Conservation (phyloP, 1,140 invertebrate genomes). For the Lethocerus indicus region DNA sequence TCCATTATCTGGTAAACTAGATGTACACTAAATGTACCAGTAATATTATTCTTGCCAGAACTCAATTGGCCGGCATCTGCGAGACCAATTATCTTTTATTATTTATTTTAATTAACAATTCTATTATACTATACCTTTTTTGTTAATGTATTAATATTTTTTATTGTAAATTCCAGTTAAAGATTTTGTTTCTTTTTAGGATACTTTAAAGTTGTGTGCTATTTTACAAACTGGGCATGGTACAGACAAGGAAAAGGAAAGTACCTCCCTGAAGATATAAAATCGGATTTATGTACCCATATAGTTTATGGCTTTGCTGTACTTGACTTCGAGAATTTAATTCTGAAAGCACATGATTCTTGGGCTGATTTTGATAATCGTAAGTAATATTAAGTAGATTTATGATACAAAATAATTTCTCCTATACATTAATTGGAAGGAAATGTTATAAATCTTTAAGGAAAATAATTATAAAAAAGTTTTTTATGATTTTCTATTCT, state of each 20-base stretch:
- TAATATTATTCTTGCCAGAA: too few relatives aligned
- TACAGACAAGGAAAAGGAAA: slow-evolving; percentile 62
- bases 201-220: slow-evolving; percentile 64
- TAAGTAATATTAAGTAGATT: slow-evolving; percentile 25
- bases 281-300: slow-evolving; percentile 72
- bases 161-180: too few relatives aligned
- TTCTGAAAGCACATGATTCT: slow-evolving; percentile 66
- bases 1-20: slow-evolving; percentile 13
- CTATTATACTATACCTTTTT: not conserved
- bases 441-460: not conserved
- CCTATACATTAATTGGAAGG: not conserved
- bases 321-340: slow-evolving; percentile 54
- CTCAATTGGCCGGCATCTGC: too few relatives aligned
- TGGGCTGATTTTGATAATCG: slow-evolving; percentile 79
- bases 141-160: not conserved
- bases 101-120: not conserved
- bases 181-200: slow-evolving; percentile 13
- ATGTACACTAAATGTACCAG: too few relatives aligned
- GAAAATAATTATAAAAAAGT: not conserved
- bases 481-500: too few relatives aligned
- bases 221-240: slow-evolving; percentile 91
- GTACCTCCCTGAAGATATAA: slow-evolving; percentile 69
- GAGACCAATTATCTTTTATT: not conserved
- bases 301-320: slow-evolving; percentile 85
- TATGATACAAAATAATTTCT: not conserved